Base-by-base conservation (phyloP, 2,888 invertebrate genomes). In the Amphipyra berbera region DNA sequence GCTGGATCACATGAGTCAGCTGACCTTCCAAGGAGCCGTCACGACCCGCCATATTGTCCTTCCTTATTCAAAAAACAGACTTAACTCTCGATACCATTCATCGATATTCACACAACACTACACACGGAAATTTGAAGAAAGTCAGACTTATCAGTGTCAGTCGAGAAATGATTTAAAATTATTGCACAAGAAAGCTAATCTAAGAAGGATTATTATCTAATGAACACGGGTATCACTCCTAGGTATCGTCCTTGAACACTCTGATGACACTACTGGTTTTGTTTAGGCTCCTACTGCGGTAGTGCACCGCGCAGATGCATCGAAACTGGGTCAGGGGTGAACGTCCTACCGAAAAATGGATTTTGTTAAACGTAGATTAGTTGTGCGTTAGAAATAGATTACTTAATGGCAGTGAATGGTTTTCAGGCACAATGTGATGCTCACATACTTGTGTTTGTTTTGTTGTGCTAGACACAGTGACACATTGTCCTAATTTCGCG, bases 161-260 rank as follows among this genome's bases (percentile, higher is more conserved):
- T 91, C 91, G 88, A 82, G 48, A 62, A 37, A 76, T 56, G 66
- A 66, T 73, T 74, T 68, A 73, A 81, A 82, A 82, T 85, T 88
- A 88, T 86, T 84, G 85, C 88, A 78, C 78, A 66, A 82, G 78
- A 77, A 41, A 68, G 79, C 81, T 76, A 82, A 82, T 82, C 79
- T 80, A 79, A 15, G 30, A 63, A 42, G 60, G 73, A 73, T 79
- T 78, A 84, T 47, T 69, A 80, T 80, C 92, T 94, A 94, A 89
- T 95, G 94, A 95, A 94, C 94, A 95, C 94, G 69, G 78, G 70
- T 93, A 93, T 93, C 93, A 93, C 93, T 61, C 55, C 55, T 74
- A 73, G 63, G 67, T 56, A 59, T 58, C 70, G 71, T 77, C 63
- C 65, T 83, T 87, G 88, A 89, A 89, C 88, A 88, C 89, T 82